Evolutionary conservation across 2,797 vertebrate species (phyloP), one percentile per base, ranked within the genome.

Genomic region (Tarsius wallacei): DNA sequence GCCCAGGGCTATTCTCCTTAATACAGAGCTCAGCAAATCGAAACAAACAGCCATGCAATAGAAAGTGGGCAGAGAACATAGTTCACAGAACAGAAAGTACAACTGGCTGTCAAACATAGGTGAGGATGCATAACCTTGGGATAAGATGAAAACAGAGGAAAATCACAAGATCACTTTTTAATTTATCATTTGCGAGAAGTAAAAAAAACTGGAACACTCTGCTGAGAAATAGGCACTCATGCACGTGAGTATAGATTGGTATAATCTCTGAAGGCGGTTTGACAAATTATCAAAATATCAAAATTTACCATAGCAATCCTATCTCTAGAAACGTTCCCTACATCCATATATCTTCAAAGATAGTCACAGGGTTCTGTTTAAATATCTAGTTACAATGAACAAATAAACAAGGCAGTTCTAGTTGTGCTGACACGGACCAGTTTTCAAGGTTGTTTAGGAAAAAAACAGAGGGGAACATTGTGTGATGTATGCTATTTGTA

Each of bases 91-190:
- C 7, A 86, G 47, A 66, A 80, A 68, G 19, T 31, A 5, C 57
- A 53, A 26, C 17, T 26, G 68, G 31, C 36, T 66, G 42, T 53
- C 42, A 61, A 53, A 82, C 51, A 53, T 0, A 47, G 13, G 42
- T 55, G 57, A 33, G 76, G 53, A 53, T 28, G 28, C 8, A 57
- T 19, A 77, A 13, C 14, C 49, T 64, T 71, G 7, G 3, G 59
- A 24, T 70, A 92, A 85, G 51, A 87, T 78, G 61, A 89, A 96
- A 89, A 7, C 53, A 76, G 83, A 21, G 81, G 73, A 86, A 97
- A 97, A 92, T 55, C 53, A 86, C 0, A 22, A 83, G 59, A 31
- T 10, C 17, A 47, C 47, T 81, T 94, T 66, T 42, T 55, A 86
- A 95, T 22, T 16, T 68, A 53, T 42, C 31, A 63, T 9, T 8